Evolutionary conservation across 2,113 vertebrate species (phyloP), one percentile per base, ranked within the genome.

Genomic region (Cavia porcellus): DNA sequence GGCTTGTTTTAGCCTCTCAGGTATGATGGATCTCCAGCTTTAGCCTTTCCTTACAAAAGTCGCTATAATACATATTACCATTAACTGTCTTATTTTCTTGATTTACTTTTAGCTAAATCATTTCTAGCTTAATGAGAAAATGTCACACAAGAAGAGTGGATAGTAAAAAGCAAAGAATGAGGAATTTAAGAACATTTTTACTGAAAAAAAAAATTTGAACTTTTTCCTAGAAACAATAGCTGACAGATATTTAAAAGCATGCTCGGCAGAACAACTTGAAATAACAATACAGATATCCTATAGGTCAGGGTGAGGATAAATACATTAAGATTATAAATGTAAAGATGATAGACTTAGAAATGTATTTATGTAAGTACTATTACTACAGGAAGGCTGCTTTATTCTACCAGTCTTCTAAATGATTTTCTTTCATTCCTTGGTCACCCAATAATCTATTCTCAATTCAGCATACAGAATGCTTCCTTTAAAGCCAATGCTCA

Each of bases 211-310:
- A 83, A 3, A 82, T 77, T 77, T 28, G 20, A 57, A 14, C 86
- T 82, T 95, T 87, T 95, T 84, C 84, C 50, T 32, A 89, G 62
- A 90, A 85, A 14, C 19, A 66, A 13, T 87, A 87, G n/a, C 6
- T 82, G 25, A 4, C 30, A 75, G 32, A 17, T 59, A 70, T 89
- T 95, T 92, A 38, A 77, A 84, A 82, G 66, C 35, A 57, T 47
- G 42, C 28, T 55, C 4, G 79, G 22, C 42, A 79, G 25, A 64
- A 62, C 45, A 90, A 57, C 68, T 55, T 85, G 28, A 82, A 92
- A 62, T 42, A 3, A 55, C 62, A 93, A 50, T 64, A n/a, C 86
- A 87, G 32, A 15, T 1, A 24, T 47, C 5, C 7, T 0, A 47
- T 82, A 61, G 35, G 62, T 79, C 30, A 81, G 25, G 70, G 5